Percentiles rank a stretch among this genome's conserved stretches.
phyloP scores from a whole-genome alignment of 2,888 invertebrate species.

The Mechanitis mazaeus region DNA sequence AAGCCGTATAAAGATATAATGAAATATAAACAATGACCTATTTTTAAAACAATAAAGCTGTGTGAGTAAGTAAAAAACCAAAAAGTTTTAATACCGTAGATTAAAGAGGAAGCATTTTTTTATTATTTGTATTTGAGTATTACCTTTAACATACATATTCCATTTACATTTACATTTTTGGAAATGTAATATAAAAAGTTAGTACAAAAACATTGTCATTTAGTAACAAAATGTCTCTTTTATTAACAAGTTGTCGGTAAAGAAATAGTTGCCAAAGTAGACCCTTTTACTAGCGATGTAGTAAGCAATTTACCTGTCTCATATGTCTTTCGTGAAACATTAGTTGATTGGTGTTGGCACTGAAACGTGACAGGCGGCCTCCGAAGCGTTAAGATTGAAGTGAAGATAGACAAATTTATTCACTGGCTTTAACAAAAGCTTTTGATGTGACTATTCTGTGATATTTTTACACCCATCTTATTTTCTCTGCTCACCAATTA shows the following conservation, averaged over 20 bases:
- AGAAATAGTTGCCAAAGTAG: constrained; percentile 6
- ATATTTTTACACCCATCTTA: too few species aligned
- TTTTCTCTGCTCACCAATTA: background rate
- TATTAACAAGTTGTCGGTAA: constrained; percentile 2
- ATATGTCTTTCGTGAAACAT: constrained; percentile 6
- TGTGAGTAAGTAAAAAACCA: too few species aligned
- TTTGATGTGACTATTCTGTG: constrained; percentile 3
- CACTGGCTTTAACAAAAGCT: constrained; percentile 1
- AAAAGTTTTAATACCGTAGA: too few species aligned
- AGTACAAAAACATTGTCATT: background rate
- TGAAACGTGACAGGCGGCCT: constrained; percentile 5
- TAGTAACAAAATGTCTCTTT: background rate
- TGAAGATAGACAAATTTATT: constrained; percentile 11
- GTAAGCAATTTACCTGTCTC: constrained; percentile 7
- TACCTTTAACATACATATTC: too few species aligned
- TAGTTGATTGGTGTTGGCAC: constrained; percentile 7
- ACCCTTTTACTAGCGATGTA: constrained; percentile 3
- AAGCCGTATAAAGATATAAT: too few species aligned
- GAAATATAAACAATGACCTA: too few species aligned
- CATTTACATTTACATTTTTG: too few species aligned
- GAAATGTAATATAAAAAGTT: too few species aligned
- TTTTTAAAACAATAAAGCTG: too few species aligned
- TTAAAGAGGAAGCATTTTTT: too few species aligned
- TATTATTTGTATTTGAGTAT: too few species aligned
- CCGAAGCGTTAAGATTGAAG: constrained; percentile 10